Evolutionary conservation across 1,140 invertebrate species (phyloP).

Genomic region (Melitaea cinxia): DNA sequence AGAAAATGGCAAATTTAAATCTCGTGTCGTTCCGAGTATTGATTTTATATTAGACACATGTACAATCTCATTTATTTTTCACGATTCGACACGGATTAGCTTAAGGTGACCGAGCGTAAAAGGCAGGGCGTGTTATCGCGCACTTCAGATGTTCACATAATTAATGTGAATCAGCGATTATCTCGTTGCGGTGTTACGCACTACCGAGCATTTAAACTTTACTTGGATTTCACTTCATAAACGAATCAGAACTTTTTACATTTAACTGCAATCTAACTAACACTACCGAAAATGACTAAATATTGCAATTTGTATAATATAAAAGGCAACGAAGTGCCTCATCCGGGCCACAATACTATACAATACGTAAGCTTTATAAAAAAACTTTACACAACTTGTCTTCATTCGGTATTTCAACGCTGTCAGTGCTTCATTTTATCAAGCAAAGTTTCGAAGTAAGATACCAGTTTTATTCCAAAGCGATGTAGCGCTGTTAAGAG

Average conservation of each 20-base stretch:
- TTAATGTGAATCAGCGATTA: constrained; percentile 71
- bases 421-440: constrained; percentile 32
- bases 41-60: constrained; percentile 68
- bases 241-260: neutral
- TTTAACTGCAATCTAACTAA: neutral
- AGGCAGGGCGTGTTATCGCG: constrained; percentile 61
- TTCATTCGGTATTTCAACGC: constrained; percentile 29
- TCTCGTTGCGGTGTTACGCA: constrained; percentile 52
- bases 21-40: constrained; percentile 46
- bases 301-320: constrained; percentile 35
- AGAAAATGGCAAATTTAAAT: neutral
- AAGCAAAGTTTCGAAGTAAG: neutral
- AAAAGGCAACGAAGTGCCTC: constrained; percentile 54
- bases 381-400: constrained; percentile 71
- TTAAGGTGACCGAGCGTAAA: constrained; percentile 39
- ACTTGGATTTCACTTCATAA: constrained; percentile 18
- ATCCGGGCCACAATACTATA: constrained; percentile 57
- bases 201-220: constrained; percentile 35
- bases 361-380: constrained; percentile 72
- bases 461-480: constrained; percentile 17
- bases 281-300: constrained; percentile 7
- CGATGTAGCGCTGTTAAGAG: constrained; percentile 47
- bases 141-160: constrained; percentile 72
- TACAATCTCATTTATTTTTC: constrained; percentile 42
- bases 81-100: constrained; percentile 21